Base-by-base conservation (phyloP, 2,797 vertebrate species). In the Coregonus ussuriensis region DNA sequence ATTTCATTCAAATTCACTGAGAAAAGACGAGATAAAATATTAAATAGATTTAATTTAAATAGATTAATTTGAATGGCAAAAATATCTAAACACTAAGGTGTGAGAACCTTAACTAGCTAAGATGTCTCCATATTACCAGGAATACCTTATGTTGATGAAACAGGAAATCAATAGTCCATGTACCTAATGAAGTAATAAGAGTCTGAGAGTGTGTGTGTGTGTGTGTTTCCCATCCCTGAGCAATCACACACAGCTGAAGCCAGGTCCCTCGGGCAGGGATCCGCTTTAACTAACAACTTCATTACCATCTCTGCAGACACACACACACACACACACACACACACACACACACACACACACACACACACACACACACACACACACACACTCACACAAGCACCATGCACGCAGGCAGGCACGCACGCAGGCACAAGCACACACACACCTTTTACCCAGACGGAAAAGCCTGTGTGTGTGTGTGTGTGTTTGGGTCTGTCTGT, bases 101-200 rank as follows among this genome's bases (percentile, higher is more conserved):
- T 41, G 7, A 9, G 41, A 41, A 6, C 41, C 41, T 62, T 62
- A 62, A n/a, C 59, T 21, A 62, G 59, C 59, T 7, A 25, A 41
- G 41, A 47, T 0, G 89, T 87, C 93, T 91, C 92, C 93, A 91
- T 87, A 91, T 95, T 95, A 93, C 90, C 91, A 86, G 87, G 92
- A 91, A 95, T 92, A 91, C 91, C 92, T 92, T 93, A 94, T 91
- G 92, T 90, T 93, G 90, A 89, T 93, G 92, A 89, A 95, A 94
- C 94, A 96, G 94, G 83, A 97, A 98, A 96, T 96, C 95, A 95
- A 96, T 96, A 94, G 85, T 75, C 84, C 82, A 88, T 91, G 87
- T 91, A 92, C 91, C 93, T 94, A 95, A 96, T 94, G 86, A 93
- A 93, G 94, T 94, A 93, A 95, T 95, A 94, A 93, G 78, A 87